Base-by-base conservation (phyloP, 2,888 invertebrate genomes). In the Epirrhoe alternata region DNA sequence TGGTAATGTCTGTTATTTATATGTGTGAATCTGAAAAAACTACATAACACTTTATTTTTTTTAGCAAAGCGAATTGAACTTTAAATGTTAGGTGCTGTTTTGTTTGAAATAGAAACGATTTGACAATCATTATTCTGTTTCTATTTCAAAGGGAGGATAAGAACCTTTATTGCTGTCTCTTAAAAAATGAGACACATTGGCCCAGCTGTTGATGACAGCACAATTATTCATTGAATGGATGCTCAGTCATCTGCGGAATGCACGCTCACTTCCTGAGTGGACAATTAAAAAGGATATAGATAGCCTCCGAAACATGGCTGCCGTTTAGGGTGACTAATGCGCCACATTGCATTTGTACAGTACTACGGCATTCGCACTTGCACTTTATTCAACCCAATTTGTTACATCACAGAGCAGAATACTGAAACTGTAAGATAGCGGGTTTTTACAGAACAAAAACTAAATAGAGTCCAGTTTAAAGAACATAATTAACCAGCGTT, bases 221-320 rank as follows among this genome's bases (percentile, higher is more conserved):
- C 78, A 84, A 81, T 84, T 82, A 84, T 77, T 77, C 72, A 80
- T 85, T 86, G 86, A 76, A 79, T 80, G 79, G 76, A 78, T 81
- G 81, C 77, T 76, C 83, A 82, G 81, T 80, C 86, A 87, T 86
- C 84, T 86, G 83, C 73, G 86, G 87, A 86, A 87, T 88, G 89
- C 85, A 83, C 78, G 85, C 82, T 86, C 85, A 88, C 86, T 90
- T 91, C 91, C 91, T 88, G 89, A 81, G 83, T 83, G 79, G 81
- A 87, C 89, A 88, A 90, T 90, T 89, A 87, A 83, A 82, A 80
- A 80, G 82, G 82, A 85, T 86, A 58, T 58, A 59, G 87, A 58
- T 58, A 59, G 87, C 85, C 81, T 76, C 73, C 74, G 74, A 78
- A 80, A 81, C 81, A 81, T 77, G 77, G 79, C 76, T 62, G 68